Percentiles rank a stretch among this genome's conserved stretches.
phyloP scores from a whole-genome alignment of 2,888 invertebrate species.

The Tanytarsus gracilentus region DNA sequence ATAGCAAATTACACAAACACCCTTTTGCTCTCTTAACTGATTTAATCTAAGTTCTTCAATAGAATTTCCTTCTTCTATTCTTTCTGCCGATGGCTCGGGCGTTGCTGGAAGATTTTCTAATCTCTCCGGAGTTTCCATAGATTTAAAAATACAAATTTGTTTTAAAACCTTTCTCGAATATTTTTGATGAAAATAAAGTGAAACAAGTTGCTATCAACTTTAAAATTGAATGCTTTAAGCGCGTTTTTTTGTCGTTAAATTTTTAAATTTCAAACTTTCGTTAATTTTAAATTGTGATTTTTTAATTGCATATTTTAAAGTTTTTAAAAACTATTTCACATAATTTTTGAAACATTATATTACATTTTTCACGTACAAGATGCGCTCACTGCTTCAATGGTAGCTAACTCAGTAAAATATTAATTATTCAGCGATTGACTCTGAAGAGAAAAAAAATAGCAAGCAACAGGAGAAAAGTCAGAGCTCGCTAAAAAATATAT shows the following conservation, averaged over 20 bases:
- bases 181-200: too few species aligned
- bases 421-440: too few species aligned
- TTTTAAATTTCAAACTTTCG: not conserved
- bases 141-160: not conserved
- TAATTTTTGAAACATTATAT: too few species aligned
- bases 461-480: not conserved
- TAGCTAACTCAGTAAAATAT: too few species aligned
- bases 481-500: not conserved
- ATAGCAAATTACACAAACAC: constrained; percentile 18
- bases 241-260: not conserved
- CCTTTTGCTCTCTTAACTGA: constrained; percentile 3
- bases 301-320: too few species aligned
- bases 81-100: constrained; percentile 1
- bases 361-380: too few species aligned
- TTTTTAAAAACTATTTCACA: too few species aligned
- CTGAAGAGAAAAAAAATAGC: too few species aligned
- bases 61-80: not conserved
- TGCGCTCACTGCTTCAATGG: too few species aligned
- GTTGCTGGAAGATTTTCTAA: constrained; percentile 14
- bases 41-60: constrained; percentile 9
- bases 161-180: not conserved
- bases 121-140: constrained; percentile 6
- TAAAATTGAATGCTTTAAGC: not conserved
- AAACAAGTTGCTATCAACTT: too few species aligned
- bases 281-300: not conserved